These are phyloP conservation scores for Neosalanx taihuensis DNA, from an alignment of 2,797 vertebrate species.

Conservation along the genomic window DNA sequence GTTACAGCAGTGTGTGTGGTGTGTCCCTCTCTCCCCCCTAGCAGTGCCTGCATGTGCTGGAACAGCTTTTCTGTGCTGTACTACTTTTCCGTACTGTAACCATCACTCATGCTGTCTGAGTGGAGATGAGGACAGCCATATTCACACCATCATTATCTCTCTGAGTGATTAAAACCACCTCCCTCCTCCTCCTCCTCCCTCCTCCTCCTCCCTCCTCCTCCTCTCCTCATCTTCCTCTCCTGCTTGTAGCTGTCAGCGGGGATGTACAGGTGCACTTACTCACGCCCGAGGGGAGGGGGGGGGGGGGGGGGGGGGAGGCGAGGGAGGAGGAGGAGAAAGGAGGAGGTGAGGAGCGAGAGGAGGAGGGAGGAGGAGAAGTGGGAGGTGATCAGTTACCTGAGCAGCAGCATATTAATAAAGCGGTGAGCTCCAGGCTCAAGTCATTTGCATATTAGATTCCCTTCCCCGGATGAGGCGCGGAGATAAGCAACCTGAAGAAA, in stretches of 20 bases:
- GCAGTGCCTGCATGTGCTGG: neutral
- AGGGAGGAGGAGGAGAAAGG: neutral
- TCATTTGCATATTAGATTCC: conserved; percentile 43
- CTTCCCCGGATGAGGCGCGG: conserved; percentile 34
- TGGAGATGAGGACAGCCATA: neutral
- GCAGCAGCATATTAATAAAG: conserved; percentile 33
- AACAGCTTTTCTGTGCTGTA: neutral
- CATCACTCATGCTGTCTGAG: neutral
- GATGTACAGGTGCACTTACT: neutral
- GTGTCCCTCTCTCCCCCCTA: neutral
- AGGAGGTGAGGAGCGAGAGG: neutral
- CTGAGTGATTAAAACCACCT: neutral
- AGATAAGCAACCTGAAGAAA: conserved; percentile 32
- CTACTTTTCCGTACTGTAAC: neutral
- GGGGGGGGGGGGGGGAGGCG: neutral
- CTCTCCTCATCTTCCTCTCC: neutral
- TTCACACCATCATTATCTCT: neutral
- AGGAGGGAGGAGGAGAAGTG: neutral
- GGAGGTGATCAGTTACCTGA: conserved; percentile 4
- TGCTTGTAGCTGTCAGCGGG: neutral
- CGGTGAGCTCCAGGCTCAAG: conserved; percentile 17
- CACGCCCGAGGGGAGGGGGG: neutral
- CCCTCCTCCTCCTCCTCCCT: neutral
- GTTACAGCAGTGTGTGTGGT: too few species aligned
- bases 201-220: neutral